phyloP scores from a whole-genome alignment of 2,797 vertebrate species.

The Meriones psammophilus region DNA sequence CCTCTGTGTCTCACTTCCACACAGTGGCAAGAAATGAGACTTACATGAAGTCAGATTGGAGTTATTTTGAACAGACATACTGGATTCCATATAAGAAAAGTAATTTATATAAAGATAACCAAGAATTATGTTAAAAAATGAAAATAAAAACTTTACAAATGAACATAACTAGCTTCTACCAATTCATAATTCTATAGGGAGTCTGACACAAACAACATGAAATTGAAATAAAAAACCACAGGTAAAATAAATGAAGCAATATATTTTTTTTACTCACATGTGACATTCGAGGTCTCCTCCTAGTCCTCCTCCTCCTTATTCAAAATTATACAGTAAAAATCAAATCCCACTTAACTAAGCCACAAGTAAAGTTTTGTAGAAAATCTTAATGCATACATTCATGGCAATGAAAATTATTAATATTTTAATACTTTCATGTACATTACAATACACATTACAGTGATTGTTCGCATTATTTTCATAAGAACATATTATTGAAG shows the following conservation, averaged over 20 bases:
- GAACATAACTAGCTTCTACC: background rate
- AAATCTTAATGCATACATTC: background rate
- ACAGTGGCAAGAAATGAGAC: background rate
- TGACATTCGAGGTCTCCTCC: background rate
- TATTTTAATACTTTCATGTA: background rate
- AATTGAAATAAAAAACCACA: conserved; percentile 1
- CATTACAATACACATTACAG: background rate
- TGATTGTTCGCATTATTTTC: background rate
- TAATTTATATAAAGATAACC: background rate
- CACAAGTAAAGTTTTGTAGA: background rate
- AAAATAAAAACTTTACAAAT: conserved; percentile 24
- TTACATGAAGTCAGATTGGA: background rate
- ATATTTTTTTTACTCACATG: conserved; percentile 34
- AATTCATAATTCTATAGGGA: background rate
- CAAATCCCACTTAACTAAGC: background rate
- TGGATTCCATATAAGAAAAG: background rate
- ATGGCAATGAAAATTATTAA: background rate
- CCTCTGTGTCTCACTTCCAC: background rate
- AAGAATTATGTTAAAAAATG: background rate
- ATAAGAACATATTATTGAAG: background rate
- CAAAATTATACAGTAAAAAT: background rate
- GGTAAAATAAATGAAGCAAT: background rate
- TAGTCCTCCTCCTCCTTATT: background rate
- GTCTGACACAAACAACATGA: background rate
- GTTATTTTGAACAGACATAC: background rate